Evolutionary conservation across 2,113 vertebrate species (phyloP).

Genomic region (Saguinus midas): DNA sequence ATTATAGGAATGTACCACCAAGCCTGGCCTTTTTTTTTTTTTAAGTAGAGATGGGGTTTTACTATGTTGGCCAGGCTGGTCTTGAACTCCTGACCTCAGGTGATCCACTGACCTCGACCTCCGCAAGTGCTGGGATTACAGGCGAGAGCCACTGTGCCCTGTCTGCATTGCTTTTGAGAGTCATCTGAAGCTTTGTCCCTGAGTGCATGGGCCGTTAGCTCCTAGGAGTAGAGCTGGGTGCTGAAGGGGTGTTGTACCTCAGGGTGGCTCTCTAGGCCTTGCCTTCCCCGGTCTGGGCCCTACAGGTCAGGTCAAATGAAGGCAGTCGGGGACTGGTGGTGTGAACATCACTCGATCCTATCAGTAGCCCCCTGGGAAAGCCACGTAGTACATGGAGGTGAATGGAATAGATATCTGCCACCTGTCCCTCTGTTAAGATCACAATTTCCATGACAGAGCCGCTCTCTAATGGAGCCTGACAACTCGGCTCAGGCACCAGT

Average conservation of each 20-base stretch:
- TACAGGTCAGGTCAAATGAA: background rate
- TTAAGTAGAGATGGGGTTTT: too few relatives aligned
- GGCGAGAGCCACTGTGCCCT: too few relatives aligned
- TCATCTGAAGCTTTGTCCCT: background rate
- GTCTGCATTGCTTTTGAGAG: background rate
- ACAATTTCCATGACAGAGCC: slow-evolving; percentile 62
- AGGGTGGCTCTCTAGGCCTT: background rate
- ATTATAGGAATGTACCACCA: too few relatives aligned
- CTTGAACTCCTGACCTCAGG: too few relatives aligned
- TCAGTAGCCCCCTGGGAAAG: slow-evolving; percentile 8
- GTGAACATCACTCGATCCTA: slow-evolving; percentile 20
- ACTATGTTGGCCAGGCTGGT: too few relatives aligned
- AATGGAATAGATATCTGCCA: slow-evolving; percentile 62
- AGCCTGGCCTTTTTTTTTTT: too few relatives aligned
- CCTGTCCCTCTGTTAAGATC: slow-evolving; percentile 62
- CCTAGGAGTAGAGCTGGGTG: background rate
- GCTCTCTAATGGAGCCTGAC: slow-evolving; percentile 68
- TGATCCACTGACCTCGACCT: too few relatives aligned
- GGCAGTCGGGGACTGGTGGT: background rate
- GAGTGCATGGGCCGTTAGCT: background rate
- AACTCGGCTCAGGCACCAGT: slow-evolving; percentile 47
- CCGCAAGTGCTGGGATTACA: too few relatives aligned
- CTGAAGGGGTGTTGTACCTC: background rate
- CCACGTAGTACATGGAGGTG: background rate
- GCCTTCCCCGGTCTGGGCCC: background rate